These are phyloP conservation scores for Chrysemys picta DNA, from an alignment of 2,113 vertebrate genomes.

Conservation along the genomic window DNA sequence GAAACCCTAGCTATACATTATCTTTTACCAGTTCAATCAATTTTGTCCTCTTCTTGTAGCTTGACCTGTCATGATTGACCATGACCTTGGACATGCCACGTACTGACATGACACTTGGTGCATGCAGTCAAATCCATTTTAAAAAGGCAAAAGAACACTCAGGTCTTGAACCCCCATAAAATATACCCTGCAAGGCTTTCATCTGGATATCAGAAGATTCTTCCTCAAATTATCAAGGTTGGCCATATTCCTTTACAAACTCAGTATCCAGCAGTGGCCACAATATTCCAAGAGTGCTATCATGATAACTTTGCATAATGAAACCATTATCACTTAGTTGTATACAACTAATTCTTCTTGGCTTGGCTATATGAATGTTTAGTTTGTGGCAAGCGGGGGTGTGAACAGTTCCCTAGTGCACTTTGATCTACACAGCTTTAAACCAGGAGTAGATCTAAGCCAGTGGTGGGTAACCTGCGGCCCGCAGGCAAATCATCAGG, in stretches of 20 bases:
- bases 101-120: not conserved
- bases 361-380: no score
- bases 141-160: not conserved
- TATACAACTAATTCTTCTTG: not conserved
- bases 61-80: no score
- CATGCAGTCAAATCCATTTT: not conserved
- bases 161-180: fast-evolving
- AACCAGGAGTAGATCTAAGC: no score
- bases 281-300: not conserved
- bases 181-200: not conserved
- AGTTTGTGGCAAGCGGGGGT: no score
- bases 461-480: no score
- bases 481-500: no score
- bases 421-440: no score
- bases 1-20: no score
- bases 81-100: not conserved
- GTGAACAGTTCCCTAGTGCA: no score
- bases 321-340: not conserved
- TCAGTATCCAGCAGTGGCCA: not conserved
- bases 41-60: not conserved
- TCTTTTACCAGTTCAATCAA: not conserved
- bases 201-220: not conserved
- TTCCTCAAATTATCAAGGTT: not conserved
- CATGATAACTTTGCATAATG: not conserved
- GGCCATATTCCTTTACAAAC: not conserved